Conservation (phyloP, 2,113 vertebrate species). For the Corythoichthys intestinalis region DNA sequence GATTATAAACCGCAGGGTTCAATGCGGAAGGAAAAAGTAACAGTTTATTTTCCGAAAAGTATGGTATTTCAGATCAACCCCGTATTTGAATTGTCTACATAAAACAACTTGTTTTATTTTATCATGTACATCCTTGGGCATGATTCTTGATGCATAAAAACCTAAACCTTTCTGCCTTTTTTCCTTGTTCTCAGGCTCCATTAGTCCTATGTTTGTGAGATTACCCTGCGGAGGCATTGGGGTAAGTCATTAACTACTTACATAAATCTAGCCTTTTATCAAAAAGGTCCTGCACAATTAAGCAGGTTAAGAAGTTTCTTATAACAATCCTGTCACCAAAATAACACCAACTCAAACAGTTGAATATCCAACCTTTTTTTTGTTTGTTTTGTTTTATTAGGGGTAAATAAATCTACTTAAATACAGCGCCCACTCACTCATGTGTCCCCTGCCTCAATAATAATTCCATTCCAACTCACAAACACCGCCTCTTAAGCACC, state of each 20-base stretch:
- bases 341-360: slow-evolving; percentile 32
- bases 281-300: slow-evolving; percentile 29
- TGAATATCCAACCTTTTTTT: slow-evolving; percentile 33
- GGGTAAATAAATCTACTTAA: slow-evolving; percentile 24
- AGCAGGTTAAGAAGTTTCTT: slow-evolving; percentile 21
- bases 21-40: too few relatives aligned
- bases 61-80: too few relatives aligned
- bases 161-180: background rate
- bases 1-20: too few relatives aligned
- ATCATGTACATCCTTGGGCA: too few relatives aligned
- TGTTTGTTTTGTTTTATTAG: too few relatives aligned
- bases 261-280: slow-evolving; percentile 17
- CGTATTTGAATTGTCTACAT: too few relatives aligned
- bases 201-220: slow-evolving; percentile 91
- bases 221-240: slow-evolving; percentile 94
- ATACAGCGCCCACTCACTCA: slow-evolving; percentile 40
- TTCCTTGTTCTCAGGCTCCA: slow-evolving; percentile 74
- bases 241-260: slow-evolving; percentile 74
- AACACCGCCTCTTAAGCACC: slow-evolving; percentile 55
- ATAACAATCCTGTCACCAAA: slow-evolving; percentile 21
- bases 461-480: slow-evolving; percentile 61
- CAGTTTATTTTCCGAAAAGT: too few relatives aligned
- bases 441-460: slow-evolving; percentile 73
- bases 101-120: too few relatives aligned
- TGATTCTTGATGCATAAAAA: too few relatives aligned